Evolutionary conservation across 2,113 vertebrate genomes (phyloP).

Genomic region (Aleadryas rufinucha): DNA sequence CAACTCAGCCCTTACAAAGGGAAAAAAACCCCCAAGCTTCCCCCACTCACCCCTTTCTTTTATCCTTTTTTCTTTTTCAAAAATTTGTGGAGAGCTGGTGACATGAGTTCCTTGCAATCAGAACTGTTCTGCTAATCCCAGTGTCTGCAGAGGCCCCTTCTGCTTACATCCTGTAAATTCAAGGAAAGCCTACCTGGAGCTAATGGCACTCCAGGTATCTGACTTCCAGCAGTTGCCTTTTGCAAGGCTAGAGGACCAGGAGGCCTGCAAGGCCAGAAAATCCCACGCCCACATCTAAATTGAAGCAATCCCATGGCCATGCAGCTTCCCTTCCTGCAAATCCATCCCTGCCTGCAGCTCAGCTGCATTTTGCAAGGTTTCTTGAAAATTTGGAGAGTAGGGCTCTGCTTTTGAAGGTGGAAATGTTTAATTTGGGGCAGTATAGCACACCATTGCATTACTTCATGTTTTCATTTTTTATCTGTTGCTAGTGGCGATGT

Average conservation of each 20-base stretch:
- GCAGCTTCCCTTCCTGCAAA: not conserved
- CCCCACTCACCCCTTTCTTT: no score
- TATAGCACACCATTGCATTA: not conserved
- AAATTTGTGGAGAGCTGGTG: not conserved
- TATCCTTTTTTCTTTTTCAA: not conserved
- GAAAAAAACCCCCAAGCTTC: accelerated
- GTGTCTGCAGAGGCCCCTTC: not conserved
- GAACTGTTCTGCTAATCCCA: not conserved
- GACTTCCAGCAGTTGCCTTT: not conserved
- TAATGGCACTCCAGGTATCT: not conserved
- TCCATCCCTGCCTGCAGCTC: not conserved
- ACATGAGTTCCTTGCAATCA: not conserved
- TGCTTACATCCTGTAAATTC: not conserved
- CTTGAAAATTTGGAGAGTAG: not conserved
- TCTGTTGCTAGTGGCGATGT: not conserved
- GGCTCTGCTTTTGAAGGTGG: not conserved
- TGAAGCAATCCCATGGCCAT: not conserved
- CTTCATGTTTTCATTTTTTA: not conserved
- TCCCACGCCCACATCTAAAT: accelerated
- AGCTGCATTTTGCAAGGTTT: not conserved
- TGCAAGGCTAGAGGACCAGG: not conserved
- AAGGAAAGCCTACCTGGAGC: not conserved
- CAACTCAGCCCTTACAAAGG: not conserved
- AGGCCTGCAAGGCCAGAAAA: not conserved
- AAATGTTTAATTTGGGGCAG: not conserved